phyloP scores from a whole-genome alignment of 2,888 invertebrate genomes.

The Athalia rosae region DNA sequence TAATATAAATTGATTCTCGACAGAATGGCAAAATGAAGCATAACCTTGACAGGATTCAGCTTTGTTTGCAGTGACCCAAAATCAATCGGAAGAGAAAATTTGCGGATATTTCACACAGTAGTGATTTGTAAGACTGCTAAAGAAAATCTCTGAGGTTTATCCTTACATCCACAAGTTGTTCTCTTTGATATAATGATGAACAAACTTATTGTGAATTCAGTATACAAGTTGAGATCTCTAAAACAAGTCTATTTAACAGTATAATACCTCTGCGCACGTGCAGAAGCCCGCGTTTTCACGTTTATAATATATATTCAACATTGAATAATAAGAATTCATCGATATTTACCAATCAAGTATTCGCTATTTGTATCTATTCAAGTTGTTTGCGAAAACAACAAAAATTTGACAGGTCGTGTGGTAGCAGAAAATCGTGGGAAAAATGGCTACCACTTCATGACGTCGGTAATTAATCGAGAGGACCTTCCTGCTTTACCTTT shows the following conservation, averaged over 20 bases:
- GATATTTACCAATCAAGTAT: too few species aligned
- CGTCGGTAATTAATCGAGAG: too few species aligned
- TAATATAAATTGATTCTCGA: too few species aligned
- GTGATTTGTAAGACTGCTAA: too few species aligned
- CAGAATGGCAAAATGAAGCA: not conserved
- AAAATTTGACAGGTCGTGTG: not conserved
- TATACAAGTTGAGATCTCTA: not conserved
- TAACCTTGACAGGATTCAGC: constrained; percentile 21
- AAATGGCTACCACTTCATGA: too few species aligned
- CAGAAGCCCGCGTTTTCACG: not conserved
- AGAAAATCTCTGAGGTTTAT: not conserved
- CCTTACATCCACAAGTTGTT: constrained; percentile 19
- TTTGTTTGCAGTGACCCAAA: too few species aligned
- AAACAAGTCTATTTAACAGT: not conserved
- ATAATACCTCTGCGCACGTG: constrained; percentile 10
- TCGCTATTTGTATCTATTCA: not conserved
- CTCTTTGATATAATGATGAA: not conserved
- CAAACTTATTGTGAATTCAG: not conserved
- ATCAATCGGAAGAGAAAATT: too few species aligned
- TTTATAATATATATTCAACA: not conserved
- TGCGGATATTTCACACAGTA: too few species aligned
- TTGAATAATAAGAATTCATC: too few species aligned
- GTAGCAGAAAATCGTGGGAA: not conserved
- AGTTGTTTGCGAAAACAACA: not conserved
- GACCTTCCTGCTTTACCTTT: too few species aligned